phyloP scores from a whole-genome alignment of 2,797 vertebrate species.

The Sebastolobus altivelis region DNA sequence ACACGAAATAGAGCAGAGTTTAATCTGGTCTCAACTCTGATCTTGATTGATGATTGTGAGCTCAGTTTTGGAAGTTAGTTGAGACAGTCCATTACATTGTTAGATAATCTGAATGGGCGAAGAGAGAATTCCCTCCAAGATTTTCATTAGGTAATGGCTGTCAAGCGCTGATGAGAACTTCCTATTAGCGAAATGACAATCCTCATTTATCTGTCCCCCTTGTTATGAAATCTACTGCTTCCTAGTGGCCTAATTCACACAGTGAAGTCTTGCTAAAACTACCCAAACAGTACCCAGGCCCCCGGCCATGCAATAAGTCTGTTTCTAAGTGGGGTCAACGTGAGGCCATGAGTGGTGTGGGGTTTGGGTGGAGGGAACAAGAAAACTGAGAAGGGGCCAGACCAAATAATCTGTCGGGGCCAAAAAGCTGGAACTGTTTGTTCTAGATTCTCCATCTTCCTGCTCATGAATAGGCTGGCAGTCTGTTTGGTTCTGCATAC shows the following conservation, averaged over 20 bases:
- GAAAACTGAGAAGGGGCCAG: constrained; percentile 44
- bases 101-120: constrained; percentile 20
- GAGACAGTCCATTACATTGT: constrained; percentile 7
- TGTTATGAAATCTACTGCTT: constrained; percentile 50
- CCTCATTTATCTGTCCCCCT: constrained; percentile 40
- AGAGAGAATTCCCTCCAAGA: neutral
- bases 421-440: constrained; percentile 62
- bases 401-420: constrained; percentile 54
- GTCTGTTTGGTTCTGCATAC: constrained; percentile 51
- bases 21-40: neutral
- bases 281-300: constrained; percentile 13
- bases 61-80: neutral
- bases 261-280: constrained; percentile 13
- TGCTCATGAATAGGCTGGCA: constrained; percentile 73
- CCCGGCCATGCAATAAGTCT: constrained; percentile 20
- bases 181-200: constrained; percentile 30
- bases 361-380: constrained; percentile 21
- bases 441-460: constrained; percentile 69
- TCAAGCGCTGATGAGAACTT: constrained; percentile 36
- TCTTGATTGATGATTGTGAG: neutral
- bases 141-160: constrained; percentile 43
- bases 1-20: neutral
- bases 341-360: constrained; percentile 22
- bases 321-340: constrained; percentile 44
- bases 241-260: constrained; percentile 38